phyloP scores from a whole-genome alignment of 2,888 invertebrate genomes.

The Rhamphomyia laevipes region DNA sequence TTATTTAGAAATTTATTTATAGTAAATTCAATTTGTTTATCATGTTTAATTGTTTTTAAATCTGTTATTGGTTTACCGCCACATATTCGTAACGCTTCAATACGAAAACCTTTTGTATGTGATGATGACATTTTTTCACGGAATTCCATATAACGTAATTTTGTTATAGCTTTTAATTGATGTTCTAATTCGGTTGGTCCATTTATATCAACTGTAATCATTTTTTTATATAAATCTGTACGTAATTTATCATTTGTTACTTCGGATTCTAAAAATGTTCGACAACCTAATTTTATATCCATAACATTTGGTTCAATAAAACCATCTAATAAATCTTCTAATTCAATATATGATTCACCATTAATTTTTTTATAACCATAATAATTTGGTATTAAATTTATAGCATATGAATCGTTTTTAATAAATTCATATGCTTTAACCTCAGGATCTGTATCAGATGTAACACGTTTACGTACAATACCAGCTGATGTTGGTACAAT shows the following conservation, averaged over 20 bases:
- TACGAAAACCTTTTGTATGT: conserved; percentile 84
- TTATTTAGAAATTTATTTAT: conserved; percentile 63
- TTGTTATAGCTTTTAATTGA: conserved; percentile 73
- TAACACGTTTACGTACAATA: conserved; percentile 85
- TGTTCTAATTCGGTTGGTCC: conserved; percentile 82
- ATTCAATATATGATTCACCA: conserved; percentile 78
- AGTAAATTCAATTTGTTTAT: conserved; percentile 59
- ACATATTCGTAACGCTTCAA: conserved; percentile 86
- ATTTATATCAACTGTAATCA: conserved; percentile 79
- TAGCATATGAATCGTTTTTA: conserved; percentile 50
- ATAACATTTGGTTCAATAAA: conserved; percentile 90
- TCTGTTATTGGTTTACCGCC: conserved; percentile 75
- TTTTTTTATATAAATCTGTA: conserved; percentile 86
- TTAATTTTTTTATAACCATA: conserved; percentile 66
- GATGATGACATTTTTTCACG: conserved; percentile 89
- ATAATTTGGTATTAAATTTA: conserved; percentile 62
- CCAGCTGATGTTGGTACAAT: conserved; percentile 87
- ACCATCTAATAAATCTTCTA: conserved; percentile 84
- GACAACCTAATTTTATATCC: conserved; percentile 94
- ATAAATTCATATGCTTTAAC: conserved; percentile 68
- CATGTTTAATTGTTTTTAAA: conserved; percentile 73
- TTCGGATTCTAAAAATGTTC: conserved; percentile 92
- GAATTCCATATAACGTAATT: conserved; percentile 93
- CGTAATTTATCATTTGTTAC: conserved; percentile 78
- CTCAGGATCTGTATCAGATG: conserved; percentile 60